Evolutionary conservation across 1,140 invertebrate species (phyloP).

Genomic region (Adelges cooleyi): DNA sequence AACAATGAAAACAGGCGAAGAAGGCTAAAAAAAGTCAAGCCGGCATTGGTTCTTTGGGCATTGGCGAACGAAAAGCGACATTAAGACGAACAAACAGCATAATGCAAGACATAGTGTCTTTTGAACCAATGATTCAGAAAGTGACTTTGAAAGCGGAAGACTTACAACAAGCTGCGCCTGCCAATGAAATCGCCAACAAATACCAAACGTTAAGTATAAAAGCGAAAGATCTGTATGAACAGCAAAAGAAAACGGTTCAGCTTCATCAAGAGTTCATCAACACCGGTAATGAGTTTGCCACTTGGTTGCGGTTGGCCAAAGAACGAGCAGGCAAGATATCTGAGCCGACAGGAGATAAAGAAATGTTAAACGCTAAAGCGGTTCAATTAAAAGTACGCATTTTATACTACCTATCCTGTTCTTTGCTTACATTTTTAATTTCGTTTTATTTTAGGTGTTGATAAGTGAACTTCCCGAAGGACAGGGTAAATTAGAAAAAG

Average conservation of each 20-base stretch:
- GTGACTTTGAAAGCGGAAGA: conserved; percentile 83
- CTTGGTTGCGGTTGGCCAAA: conserved; percentile 79
- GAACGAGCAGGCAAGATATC: conserved; percentile 86
- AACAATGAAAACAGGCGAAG: too few species aligned
- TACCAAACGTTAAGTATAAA: conserved; percentile 81
- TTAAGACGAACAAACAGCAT: conserved; percentile 85
- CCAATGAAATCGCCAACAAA: conserved; percentile 78
- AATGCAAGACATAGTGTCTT: conserved; percentile 86
- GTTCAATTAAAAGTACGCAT: conserved; percentile 61
- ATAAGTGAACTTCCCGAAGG: conserved; percentile 70
- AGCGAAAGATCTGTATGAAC: conserved; percentile 65
- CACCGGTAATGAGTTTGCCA: conserved; percentile 77
- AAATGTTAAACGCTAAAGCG: conserved; percentile 70
- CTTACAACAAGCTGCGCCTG: conserved; percentile 69
- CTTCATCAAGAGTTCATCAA: conserved; percentile 83
- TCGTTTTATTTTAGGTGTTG: conserved; percentile 43
- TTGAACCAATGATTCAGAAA: conserved; percentile 90
- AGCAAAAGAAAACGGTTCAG: conserved; percentile 72
- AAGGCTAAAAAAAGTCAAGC: conserved; percentile 57
- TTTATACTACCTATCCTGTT: conserved; percentile 7
- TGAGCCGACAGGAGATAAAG: conserved; percentile 87
- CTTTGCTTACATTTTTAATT: not conserved
- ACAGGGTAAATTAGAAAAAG: conserved; percentile 66
- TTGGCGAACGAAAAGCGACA: conserved; percentile 74
- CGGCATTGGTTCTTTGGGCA: conserved; percentile 62